Conservation (phyloP, 1,140 invertebrate genomes). For the Pseudomyrmex gracilis region DNA sequence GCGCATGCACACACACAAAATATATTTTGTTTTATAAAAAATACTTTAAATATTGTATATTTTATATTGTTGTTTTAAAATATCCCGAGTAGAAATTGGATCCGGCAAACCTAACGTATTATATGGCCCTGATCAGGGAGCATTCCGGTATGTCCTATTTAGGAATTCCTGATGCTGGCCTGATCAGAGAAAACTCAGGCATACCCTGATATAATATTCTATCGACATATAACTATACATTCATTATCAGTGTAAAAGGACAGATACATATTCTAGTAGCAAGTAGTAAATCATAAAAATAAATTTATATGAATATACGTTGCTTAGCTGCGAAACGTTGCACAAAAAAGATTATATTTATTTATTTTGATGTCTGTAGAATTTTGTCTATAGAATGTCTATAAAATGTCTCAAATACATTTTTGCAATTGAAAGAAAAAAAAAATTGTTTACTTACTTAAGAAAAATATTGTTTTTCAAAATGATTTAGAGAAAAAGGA, state of each 20-base stretch:
- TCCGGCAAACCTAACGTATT: too few relatives aligned
- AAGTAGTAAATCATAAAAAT: slow-evolving; percentile 19
- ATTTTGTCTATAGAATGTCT: slow-evolving; percentile 1
- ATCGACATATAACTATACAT: slow-evolving; percentile 31
- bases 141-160: too few relatives aligned
- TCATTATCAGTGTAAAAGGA: neutral
- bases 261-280: slow-evolving; percentile 3
- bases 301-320: slow-evolving; percentile 22
- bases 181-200: too few relatives aligned
- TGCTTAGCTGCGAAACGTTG: neutral
- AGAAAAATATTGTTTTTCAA: too few relatives aligned
- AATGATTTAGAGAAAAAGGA: too few relatives aligned
- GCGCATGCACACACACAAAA: too few relatives aligned
- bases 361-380: neutral
- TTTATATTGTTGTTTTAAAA: too few relatives aligned
- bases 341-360: slow-evolving; percentile 23
- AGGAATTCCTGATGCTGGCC: too few relatives aligned
- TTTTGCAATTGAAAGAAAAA: neutral
- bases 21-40: too few relatives aligned
- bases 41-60: too few relatives aligned
- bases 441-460: neutral
- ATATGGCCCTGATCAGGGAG: too few relatives aligned
- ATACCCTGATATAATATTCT: neutral
- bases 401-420: neutral
- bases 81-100: too few relatives aligned